Evolutionary conservation across 1,140 invertebrate genomes (phyloP).

Genomic region (Pogonomyrmex californicus): DNA sequence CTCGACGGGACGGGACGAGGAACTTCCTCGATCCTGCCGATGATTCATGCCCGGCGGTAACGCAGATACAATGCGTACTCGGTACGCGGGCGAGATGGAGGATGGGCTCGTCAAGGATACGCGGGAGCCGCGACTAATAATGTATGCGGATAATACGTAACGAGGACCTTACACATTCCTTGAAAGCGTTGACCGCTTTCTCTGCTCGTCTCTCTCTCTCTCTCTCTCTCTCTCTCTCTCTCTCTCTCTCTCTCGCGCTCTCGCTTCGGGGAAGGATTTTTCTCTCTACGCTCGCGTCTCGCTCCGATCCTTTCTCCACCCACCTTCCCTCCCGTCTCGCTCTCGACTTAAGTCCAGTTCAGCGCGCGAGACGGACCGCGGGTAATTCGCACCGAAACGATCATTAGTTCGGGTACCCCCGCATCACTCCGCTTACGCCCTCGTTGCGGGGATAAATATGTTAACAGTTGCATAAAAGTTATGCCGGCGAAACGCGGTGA

Average conservation of each 20-base stretch:
- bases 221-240: slow-evolving; percentile 31
- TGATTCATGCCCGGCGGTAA: slow-evolving; percentile 41
- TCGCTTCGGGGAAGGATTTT: background rate
- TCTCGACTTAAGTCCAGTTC: slow-evolving; percentile 10
- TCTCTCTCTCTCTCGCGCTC: slow-evolving; percentile 46
- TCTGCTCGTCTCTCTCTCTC: slow-evolving; percentile 38
- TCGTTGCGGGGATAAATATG: background rate
- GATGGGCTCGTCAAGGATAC: slow-evolving; percentile 49
- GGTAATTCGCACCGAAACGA: slow-evolving; percentile 45
- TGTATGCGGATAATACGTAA: slow-evolving; percentile 60
- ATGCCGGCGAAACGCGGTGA: background rate
- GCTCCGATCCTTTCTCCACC: slow-evolving; percentile 51
- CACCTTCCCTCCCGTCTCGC: background rate
- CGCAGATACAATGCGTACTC: slow-evolving; percentile 16
- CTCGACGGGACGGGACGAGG: background rate
- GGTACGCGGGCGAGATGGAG: slow-evolving; percentile 7
- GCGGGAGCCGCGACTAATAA: slow-evolving; percentile 30
- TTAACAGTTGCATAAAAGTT: slow-evolving; percentile 11
- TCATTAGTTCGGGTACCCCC: slow-evolving; percentile 42
- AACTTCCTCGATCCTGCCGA: slow-evolving; percentile 39
- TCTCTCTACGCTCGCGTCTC: background rate
- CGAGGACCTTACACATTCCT: slow-evolving; percentile 59
- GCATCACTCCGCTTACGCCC: background rate
- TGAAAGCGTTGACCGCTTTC: slow-evolving; percentile 49
- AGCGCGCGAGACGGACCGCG: slow-evolving; percentile 1